Percentiles rank a stretch among this genome's conserved stretches.
Evolutionary conservation across 2,113 vertebrate genomes (phyloP).

Genomic region (Halichoerus grypus): DNA sequence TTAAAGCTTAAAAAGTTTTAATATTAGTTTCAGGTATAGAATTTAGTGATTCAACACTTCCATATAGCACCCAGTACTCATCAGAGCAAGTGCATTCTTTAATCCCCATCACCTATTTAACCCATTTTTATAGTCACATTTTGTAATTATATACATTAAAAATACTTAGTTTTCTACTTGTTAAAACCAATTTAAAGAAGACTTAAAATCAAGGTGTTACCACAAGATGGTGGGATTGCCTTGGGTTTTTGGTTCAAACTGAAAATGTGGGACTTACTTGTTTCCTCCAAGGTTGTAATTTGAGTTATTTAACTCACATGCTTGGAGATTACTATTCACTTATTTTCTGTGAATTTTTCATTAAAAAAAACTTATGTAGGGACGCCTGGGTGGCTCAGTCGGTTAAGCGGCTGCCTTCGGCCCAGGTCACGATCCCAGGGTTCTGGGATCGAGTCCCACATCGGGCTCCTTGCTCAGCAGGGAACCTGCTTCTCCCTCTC

Average conservation of each 20-base stretch:
- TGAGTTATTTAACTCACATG: not conserved
- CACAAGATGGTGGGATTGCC: not conserved
- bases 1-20: not conserved
- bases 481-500: too few relatives aligned
- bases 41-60: not conserved
- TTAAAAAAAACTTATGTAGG: not conserved
- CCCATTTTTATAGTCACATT: not conserved
- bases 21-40: not conserved
- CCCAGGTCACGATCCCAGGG: too few relatives aligned
- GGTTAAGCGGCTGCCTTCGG: too few relatives aligned
- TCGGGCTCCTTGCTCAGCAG: too few relatives aligned
- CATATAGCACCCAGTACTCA: not conserved
- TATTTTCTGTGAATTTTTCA: not conserved
- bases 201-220: not conserved
- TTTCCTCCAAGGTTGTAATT: not conserved
- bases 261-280: not conserved
- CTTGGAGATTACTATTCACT: not conserved
- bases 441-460: too few relatives aligned
- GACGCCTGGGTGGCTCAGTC: too few relatives aligned
- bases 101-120: not conserved
- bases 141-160: not conserved
- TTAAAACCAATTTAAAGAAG: not conserved
- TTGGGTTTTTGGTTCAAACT: not conserved
- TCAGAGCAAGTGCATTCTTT: not conserved
- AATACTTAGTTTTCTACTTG: not conserved